Percentiles rank a stretch among this genome's conserved stretches.
Conservation (phyloP, 2,113 vertebrate species). For the Stigmatopora nigra region DNA sequence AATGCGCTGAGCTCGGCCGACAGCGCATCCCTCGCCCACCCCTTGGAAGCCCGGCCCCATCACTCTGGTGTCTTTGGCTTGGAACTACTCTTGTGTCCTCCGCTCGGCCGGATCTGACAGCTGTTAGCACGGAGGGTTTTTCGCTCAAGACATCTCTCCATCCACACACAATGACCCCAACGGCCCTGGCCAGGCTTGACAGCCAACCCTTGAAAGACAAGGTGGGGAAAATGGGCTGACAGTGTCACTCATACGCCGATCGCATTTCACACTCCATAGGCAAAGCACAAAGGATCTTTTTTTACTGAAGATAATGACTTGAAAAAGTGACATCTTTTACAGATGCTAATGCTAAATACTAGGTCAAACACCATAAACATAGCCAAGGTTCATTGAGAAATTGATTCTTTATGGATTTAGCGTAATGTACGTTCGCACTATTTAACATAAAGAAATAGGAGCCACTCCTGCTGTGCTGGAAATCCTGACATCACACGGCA, state of each 20-base stretch:
- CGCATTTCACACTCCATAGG: conserved; percentile 62
- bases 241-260: conserved; percentile 58
- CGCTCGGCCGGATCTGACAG: conserved; percentile 61
- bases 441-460: background rate
- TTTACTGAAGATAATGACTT: conserved; percentile 44
- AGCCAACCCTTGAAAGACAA: conserved; percentile 53
- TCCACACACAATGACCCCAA: conserved; percentile 56
- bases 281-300: conserved; percentile 46
- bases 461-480: conserved; percentile 21
- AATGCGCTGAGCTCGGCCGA: conserved; percentile 44
- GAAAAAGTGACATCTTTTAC: conserved; percentile 23
- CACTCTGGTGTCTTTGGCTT: conserved; percentile 36
- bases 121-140: conserved; percentile 59
- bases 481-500: background rate
- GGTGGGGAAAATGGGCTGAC: conserved; percentile 63
- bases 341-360: conserved; percentile 38
- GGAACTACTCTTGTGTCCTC: conserved; percentile 46
- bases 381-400: conserved; percentile 38
- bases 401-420: conserved; percentile 31
- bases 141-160: conserved; percentile 53
- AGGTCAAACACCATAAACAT: conserved; percentile 51
- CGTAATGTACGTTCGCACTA: no score
- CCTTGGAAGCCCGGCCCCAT: conserved; percentile 26
- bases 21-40: conserved; percentile 23
- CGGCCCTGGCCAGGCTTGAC: conserved; percentile 40